Evolutionary conservation across 2,888 invertebrate species (phyloP), one percentile per base, ranked within the genome.

Genomic region (Eudasyphora cyanicolor): DNA sequence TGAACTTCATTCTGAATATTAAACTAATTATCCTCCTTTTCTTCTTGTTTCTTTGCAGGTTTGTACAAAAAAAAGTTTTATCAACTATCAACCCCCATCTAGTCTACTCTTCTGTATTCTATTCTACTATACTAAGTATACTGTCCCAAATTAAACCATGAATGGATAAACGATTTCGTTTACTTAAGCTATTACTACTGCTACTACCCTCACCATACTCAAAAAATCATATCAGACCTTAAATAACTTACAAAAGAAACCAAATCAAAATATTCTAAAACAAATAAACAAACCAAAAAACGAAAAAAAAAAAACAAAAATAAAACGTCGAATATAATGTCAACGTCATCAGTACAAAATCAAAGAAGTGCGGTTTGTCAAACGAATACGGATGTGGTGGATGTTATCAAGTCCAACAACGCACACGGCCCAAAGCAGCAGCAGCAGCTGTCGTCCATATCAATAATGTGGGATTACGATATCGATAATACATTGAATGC

Each of bases 401-500:
- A 67, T 35, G 14, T 24, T 24, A 35, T 38, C 24, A 67, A 67
- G 42, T 21, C 67, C 67, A n/a, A n/a, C n/a, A n/a, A n/a, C n/a
- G 32, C 32, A n/a, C 8, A 62, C 27, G 35, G 32, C 1, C 4
- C 32, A 21, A 60, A 57, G n/a, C 67, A 29, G 42, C 78, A 49
- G 32, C 62, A 29, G 45, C 74, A 24, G 10, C 84, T 89, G 77
- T 87, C 89, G 74, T 86, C 90, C 80, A 91, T 92, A 87, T 91
- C 92, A 85, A 86, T 90, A 79, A 91, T 92, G 89, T 87, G 92
- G 75, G 91, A 91, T 86, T 92, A 92, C 88, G 91, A 92, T 83
- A 91, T 92, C 78, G 92, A 92, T 85, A 92, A 92, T 77, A 92
- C 91, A 32, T 82, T 92, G 79, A 92, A 92, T 87, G 89, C 90